A percentile compares a stretch with the other conserved stretches of the same genome.
Evolutionary conservation across 2,113 vertebrate genomes (phyloP).

Genomic region (Notechis scutatus): DNA sequence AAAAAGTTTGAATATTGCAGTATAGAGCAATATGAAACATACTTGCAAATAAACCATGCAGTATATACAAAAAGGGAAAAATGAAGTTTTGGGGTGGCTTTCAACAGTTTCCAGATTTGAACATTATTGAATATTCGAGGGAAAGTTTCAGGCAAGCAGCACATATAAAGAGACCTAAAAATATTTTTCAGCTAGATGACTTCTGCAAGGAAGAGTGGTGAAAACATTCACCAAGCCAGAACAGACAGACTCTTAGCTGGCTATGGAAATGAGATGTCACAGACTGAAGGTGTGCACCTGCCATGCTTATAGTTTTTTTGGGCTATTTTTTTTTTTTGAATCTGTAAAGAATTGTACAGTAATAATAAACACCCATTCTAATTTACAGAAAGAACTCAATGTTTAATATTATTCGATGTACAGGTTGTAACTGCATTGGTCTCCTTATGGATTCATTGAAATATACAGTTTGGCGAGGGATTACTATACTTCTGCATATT

Average conservation of each 20-base stretch:
- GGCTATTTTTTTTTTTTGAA: background rate
- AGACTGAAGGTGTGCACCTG: background rate
- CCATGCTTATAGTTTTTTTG: background rate
- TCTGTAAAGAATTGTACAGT: background rate
- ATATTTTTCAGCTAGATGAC: background rate
- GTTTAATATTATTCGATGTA: background rate
- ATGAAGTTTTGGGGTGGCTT: background rate
- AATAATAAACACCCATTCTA: background rate
- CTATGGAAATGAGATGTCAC: background rate
- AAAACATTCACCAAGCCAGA: background rate
- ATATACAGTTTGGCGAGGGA: background rate
- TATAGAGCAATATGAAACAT: background rate
- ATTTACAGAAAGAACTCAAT: background rate
- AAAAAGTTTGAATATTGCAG: background rate
- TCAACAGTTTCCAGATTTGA: background rate
- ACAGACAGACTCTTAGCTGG: background rate
- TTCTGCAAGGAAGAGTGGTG: background rate
- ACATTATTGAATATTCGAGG: background rate
- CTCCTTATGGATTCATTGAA: background rate
- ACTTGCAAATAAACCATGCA: background rate
- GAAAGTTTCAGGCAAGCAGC: background rate
- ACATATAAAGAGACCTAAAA: background rate
- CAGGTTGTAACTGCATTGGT: background rate
- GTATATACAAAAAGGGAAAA: background rate
- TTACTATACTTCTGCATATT: background rate